Conservation (phyloP, 2,888 invertebrate species). For the Melinopterus prodromus region DNA sequence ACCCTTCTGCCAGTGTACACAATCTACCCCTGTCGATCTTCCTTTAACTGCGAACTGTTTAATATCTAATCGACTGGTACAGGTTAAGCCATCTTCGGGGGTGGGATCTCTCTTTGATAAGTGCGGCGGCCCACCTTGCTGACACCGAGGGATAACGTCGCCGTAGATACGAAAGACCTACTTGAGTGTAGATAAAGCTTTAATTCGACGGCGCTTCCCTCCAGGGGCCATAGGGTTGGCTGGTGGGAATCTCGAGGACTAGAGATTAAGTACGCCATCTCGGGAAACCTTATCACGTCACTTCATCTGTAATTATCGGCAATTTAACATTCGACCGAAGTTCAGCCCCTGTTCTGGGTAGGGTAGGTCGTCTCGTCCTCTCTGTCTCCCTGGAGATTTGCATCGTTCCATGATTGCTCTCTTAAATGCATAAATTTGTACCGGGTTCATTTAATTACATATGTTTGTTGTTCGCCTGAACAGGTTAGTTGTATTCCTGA, state of each 20-base stretch:
- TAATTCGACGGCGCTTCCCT: neutral
- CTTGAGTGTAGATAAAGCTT: constrained; percentile 4
- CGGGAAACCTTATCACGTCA: constrained; percentile 4
- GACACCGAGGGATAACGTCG: neutral
- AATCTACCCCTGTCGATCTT: neutral
- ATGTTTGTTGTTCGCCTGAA: neutral
- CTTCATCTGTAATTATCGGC: constrained; percentile 4
- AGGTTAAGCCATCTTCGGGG: neutral
- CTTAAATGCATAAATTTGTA: neutral
- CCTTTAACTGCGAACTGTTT: neutral
- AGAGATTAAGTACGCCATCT: neutral
- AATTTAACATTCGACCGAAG: constrained; percentile 4
- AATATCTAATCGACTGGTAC: constrained; percentile 4
- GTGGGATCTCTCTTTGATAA: neutral
- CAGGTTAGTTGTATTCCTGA: neutral
- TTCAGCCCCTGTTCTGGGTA: neutral
- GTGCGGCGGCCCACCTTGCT: neutral
- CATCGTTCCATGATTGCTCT: neutral
- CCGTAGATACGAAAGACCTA: neutral
- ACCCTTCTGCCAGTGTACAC: neutral
- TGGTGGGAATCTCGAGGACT: neutral
- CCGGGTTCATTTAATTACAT: neutral
- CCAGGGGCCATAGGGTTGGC: neutral
- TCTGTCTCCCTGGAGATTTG: neutral
- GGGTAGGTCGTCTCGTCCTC: neutral